Evolutionary conservation across 1,140 invertebrate genomes (phyloP), one percentile per base, ranked within the genome.

Genomic region (Proales similis): DNA sequence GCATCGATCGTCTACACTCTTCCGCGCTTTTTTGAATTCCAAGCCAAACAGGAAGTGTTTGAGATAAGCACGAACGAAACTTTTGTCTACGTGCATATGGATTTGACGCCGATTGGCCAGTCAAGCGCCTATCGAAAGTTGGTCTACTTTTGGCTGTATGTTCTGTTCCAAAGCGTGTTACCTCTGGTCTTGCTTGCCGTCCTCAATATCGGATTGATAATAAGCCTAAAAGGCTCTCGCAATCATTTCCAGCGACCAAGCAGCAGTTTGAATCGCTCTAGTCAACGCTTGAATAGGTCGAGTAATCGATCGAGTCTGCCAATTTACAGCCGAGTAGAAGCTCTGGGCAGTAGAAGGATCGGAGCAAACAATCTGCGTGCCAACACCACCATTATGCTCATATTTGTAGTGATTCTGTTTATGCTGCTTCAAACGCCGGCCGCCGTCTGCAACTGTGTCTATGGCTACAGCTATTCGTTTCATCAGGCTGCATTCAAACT

Each of bases 11-110:
- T 61, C 11, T 61, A 61, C 36, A 32, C 57, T n/a, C 17, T 61
- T 4, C 73, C 73, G 22, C 63, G 70, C 30, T 74, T 71, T 61
- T 70, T 77, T 46, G 75, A 77, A 62, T 75, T 73, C 49, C 64
- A 67, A 38, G 42, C 39, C 0, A 27, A 61, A 24, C 20, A 42
- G 9, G 57, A 61, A 4, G 27, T 42, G 9, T 14, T 36, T 9
- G 14, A 14, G 20, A 26, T 57, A 3, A 11, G 11, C 27, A 57
- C 30, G 33, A 57, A 39, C 32, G 51, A 57, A 14, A 42, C 51
- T 3, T 57, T 30, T 22, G 22, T 17, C 39, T 20, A 42, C 27
- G 29, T 57, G 11, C 26, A 57, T 17, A 42, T 42, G 19, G 51
- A 57, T 42, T 57, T 57, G 7, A 57, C 51, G 14, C n/a, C 11